A percentile compares a stretch with the other conserved stretches of the same genome.
phyloP scores from a whole-genome alignment of 2,888 invertebrate genomes.

The Piscicola geometra region DNA sequence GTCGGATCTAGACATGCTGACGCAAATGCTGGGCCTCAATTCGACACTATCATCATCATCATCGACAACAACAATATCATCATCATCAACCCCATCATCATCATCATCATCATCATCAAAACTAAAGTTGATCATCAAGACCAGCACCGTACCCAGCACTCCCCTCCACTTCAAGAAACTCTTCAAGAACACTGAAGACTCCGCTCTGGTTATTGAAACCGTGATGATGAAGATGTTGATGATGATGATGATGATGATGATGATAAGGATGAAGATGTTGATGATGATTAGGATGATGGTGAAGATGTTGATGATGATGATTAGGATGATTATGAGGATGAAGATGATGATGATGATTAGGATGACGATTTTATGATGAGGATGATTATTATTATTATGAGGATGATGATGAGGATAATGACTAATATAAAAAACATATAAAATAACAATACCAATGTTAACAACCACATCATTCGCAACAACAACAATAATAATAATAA shows the following conservation, averaged over 20 bases:
- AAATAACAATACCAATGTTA: no score
- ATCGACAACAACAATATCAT: neutral
- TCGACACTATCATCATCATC: neutral
- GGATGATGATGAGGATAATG: no score
- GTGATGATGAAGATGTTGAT: neutral
- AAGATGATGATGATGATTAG: no score
- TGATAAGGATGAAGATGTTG: neutral
- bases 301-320: no score
- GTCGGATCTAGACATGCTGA: slow-evolving; percentile 25
- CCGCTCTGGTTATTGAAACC: neutral
- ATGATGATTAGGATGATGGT: neutral
- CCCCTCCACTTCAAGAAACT: slow-evolving; percentile 23
- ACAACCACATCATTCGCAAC: no score
- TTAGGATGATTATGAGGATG: no score
- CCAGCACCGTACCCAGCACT: slow-evolving; percentile 9
- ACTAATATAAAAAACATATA: no score
- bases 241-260: neutral
- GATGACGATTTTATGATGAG: no score
- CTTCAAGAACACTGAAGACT: slow-evolving; percentile 8
- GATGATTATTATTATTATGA: no score
- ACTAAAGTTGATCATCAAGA: slow-evolving; percentile 15
- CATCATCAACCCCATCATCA: slow-evolving; percentile 20
- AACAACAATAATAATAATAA: no score
- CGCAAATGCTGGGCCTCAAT: slow-evolving; percentile 2
- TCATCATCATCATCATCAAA: slow-evolving; percentile 17